Evolutionary conservation across 2,888 invertebrate genomes (phyloP).

Genomic region (Chrysolina oricalcia): DNA sequence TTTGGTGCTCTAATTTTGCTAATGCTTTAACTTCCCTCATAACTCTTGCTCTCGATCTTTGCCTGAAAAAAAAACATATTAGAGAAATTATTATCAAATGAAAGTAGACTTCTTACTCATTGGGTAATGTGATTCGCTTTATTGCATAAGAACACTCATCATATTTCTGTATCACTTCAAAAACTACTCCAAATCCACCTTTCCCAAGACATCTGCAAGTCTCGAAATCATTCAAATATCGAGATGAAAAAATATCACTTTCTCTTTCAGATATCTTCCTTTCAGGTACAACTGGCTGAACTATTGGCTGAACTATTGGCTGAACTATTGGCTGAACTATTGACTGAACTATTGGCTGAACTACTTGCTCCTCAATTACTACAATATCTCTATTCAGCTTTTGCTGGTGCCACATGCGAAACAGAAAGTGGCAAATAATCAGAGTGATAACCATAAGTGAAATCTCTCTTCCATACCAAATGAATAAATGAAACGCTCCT

Average conservation of each 20-base stretch:
- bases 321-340: too few relatives aligned
- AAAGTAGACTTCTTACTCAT: slow-evolving; percentile 73
- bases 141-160: slow-evolving; percentile 97
- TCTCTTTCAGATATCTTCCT: slow-evolving; percentile 63
- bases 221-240: slow-evolving; percentile 90
- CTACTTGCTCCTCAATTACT: slow-evolving; percentile 58
- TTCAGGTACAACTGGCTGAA: slow-evolving; percentile 32
- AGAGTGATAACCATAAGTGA: slow-evolving; percentile 52
- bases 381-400: slow-evolving; percentile 56
- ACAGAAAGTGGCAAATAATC: slow-evolving; percentile 49
- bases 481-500: slow-evolving; percentile 30
- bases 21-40: slow-evolving; percentile 95
- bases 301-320: too few relatives aligned
- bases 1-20: slow-evolving; percentile 94
- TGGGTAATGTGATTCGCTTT: slow-evolving; percentile 92
- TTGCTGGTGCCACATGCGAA: slow-evolving; percentile 47
- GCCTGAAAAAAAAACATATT: slow-evolving; percentile 57
- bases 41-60: slow-evolving; percentile 88
- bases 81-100: not conserved
- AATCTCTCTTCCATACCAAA: slow-evolving; percentile 55
- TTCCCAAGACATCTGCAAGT: slow-evolving; percentile 86
- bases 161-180: slow-evolving; percentile 93
- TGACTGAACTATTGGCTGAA: too few relatives aligned
- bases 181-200: slow-evolving; percentile 98
- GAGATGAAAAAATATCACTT: slow-evolving; percentile 72